Evolutionary conservation across 2,888 invertebrate species (phyloP).

Genomic region (Andrena dorsata): DNA sequence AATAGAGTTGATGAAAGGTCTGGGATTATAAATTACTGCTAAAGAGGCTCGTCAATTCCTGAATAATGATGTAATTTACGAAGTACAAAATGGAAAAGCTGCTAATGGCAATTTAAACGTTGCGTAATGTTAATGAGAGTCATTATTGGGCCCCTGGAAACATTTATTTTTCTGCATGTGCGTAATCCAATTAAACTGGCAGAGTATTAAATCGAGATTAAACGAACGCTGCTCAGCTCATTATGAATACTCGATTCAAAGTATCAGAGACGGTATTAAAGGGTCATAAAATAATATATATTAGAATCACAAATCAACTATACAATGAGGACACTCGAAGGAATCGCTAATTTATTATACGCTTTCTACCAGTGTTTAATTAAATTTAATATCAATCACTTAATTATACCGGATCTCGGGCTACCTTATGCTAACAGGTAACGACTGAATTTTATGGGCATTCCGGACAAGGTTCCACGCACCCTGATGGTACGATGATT

Average conservation of each 20-base stretch:
- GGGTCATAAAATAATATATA: background rate
- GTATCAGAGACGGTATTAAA: background rate
- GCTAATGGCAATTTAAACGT: background rate
- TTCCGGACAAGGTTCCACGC: background rate
- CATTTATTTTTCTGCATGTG: background rate
- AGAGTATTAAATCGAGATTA: background rate
- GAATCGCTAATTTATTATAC: conserved; percentile 4
- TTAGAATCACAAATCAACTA: conserved; percentile 8
- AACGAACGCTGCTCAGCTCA: background rate
- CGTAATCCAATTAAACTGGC: conserved; percentile 18
- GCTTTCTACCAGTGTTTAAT: background rate
- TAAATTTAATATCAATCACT: background rate
- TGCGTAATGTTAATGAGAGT: conserved; percentile 12
- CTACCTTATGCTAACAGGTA: background rate
- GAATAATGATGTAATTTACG: too few species aligned
- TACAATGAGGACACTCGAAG: background rate
- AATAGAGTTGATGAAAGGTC: too few species aligned
- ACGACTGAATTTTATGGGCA: background rate
- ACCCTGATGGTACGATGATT: conserved; percentile 4
- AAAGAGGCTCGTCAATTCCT: too few species aligned
- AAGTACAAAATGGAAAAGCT: too few species aligned
- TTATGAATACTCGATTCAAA: conserved; percentile 18
- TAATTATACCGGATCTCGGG: background rate
- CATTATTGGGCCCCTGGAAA: background rate
- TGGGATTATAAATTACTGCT: too few species aligned